Conservation (phyloP, 1,140 invertebrate species). For the Euwallacea similis region DNA sequence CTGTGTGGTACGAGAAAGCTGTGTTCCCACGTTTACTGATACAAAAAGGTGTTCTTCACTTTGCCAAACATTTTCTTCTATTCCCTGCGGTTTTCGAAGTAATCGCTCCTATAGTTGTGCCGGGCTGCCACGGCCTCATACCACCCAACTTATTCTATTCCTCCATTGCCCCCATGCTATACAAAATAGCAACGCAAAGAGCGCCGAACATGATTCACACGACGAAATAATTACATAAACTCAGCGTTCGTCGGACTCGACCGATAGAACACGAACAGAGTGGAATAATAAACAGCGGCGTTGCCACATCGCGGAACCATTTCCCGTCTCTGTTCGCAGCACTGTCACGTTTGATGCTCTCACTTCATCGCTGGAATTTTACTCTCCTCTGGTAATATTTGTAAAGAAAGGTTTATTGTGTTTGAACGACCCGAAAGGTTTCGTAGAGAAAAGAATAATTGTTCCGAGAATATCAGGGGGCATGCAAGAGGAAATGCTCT, state of each 20-base stretch:
- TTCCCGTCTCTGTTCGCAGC: neutral
- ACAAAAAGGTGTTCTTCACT: no score
- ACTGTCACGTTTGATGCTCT: neutral
- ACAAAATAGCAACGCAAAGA: neutral
- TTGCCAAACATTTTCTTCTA: no score
- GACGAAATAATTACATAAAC: constrained; percentile 13
- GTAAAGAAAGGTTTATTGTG: constrained; percentile 15
- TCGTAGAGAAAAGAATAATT: constrained; percentile 2
- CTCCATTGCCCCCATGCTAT: no score
- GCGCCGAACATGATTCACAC: constrained; percentile 8
- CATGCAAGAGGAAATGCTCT: constrained; percentile 5
- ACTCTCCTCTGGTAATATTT: constrained; percentile 7
- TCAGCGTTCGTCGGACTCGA: neutral
- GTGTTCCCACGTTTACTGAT: no score
- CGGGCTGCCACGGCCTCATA: no score
- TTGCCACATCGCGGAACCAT: neutral
- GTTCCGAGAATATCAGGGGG: neutral
- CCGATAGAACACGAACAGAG: constrained; percentile 1
- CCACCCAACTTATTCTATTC: no score
- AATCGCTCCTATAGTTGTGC: no score
- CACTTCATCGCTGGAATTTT: neutral
- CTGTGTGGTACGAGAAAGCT: no score
- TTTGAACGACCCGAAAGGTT: constrained; percentile 9
- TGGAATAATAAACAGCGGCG: constrained; percentile 5
- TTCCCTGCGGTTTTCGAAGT: no score